Conservation (phyloP, 2,797 vertebrate species). For the Glossophaga mutica region DNA sequence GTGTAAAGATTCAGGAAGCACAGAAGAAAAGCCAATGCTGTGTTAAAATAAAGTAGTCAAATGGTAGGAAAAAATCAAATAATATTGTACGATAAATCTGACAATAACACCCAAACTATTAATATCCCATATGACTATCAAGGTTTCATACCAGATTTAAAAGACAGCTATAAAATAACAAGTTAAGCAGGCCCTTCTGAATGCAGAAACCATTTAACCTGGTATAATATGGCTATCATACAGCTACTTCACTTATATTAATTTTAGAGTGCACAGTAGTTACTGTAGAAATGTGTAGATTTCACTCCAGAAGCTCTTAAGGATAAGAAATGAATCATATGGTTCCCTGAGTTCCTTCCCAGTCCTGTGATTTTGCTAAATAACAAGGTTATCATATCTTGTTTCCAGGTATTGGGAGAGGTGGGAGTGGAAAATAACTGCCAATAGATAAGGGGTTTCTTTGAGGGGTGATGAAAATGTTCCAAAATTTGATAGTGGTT, state of each 20-base stretch:
- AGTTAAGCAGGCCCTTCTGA: not conserved
- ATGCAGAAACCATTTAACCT: not conserved
- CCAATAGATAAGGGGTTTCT: not conserved
- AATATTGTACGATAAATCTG: conserved; percentile 7
- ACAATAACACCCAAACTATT: not conserved
- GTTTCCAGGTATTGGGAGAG: not conserved
- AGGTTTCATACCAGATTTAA: not conserved
- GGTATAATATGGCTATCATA: not conserved
- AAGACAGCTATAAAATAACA: not conserved
- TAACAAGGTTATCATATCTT: not conserved
- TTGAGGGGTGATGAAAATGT: not conserved
- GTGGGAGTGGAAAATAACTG: not conserved
- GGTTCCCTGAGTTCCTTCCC: not conserved
- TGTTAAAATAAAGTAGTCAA: not conserved
- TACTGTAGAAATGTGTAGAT: not conserved
- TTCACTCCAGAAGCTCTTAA: conserved; percentile 22
- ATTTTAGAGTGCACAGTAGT: not conserved
- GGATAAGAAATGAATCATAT: conserved; percentile 7
- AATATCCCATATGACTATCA: not conserved
- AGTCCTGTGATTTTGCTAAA: conserved; percentile 43
- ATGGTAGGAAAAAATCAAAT: not conserved
- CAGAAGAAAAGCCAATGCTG: not conserved
- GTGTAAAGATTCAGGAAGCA: not conserved
- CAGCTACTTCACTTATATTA: not conserved
- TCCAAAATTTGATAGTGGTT: conserved; percentile 35